These are phyloP conservation scores for Bryconaethiops microstoma DNA, from an alignment of 2,797 vertebrate species.

Conservation along the genomic window DNA sequence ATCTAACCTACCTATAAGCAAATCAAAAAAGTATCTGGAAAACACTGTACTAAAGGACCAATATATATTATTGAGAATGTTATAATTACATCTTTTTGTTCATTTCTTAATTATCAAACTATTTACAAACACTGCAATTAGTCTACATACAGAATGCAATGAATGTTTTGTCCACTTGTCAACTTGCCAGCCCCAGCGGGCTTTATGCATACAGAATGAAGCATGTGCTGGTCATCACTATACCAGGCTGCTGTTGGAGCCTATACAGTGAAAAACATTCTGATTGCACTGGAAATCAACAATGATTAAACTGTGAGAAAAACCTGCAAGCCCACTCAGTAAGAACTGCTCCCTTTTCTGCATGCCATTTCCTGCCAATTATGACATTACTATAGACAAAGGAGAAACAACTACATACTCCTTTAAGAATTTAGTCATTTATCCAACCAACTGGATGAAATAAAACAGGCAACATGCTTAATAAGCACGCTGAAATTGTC, in stretches of 20 bases:
- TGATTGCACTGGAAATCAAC: not conserved
- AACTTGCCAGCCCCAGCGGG: not conserved
- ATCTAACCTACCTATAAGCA: no score
- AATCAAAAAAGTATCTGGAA: no score
- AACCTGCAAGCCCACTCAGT: not conserved
- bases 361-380: not conserved
- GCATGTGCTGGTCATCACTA: not conserved
- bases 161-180: not conserved
- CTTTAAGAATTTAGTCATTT: not conserved
- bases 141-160: no score
- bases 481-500: constrained; percentile 28
- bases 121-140: not conserved
- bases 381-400: constrained; percentile 5
- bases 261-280: not conserved
- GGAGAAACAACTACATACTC: constrained; percentile 4
- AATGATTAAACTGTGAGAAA: constrained; percentile 1
- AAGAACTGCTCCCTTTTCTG: not conserved
- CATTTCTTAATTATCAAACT: no score
- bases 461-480: constrained; percentile 16
- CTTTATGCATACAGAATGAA: not conserved
- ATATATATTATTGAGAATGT: no score
- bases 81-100: no score
- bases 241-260: not conserved
- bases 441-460: not conserved
- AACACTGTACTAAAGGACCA: no score